phyloP scores from a whole-genome alignment of 1,140 invertebrate species.

The Spodoptera frugiperda region DNA sequence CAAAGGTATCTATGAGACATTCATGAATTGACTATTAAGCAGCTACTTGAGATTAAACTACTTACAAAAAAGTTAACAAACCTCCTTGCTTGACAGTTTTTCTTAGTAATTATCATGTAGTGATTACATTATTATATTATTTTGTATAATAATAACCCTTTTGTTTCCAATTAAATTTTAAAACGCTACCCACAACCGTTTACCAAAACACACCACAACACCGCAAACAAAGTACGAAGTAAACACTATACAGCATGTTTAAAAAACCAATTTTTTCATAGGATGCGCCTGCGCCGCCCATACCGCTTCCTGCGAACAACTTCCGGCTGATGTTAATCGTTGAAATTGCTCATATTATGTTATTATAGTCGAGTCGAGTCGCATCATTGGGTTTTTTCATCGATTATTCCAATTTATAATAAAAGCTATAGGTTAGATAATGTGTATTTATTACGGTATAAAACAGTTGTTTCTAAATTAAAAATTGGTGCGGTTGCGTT shows the following conservation, averaged over 20 bases:
- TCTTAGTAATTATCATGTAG: too few species aligned
- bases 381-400: slow-evolving; percentile 60
- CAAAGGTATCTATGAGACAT: too few species aligned
- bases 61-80: too few species aligned
- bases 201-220: slow-evolving; percentile 25
- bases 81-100: too few species aligned
- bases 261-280: slow-evolving; percentile 4
- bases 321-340: slow-evolving; percentile 60
- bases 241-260: not conserved
- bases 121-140: too few species aligned
- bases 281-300: slow-evolving; percentile 59
- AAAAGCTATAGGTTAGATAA: slow-evolving; percentile 44
- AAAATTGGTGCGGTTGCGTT: slow-evolving; percentile 38
- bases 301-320: slow-evolving; percentile 59
- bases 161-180: not conserved
- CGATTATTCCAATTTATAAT: slow-evolving; percentile 56
- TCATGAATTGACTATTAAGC: too few species aligned
- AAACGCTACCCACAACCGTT: not conserved
- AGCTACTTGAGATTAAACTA: too few species aligned
- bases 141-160: too few species aligned
- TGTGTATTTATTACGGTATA: slow-evolving; percentile 39
- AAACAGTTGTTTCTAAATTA: slow-evolving; percentile 39
- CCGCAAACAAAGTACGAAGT: slow-evolving; percentile 24
- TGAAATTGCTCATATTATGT: slow-evolving; percentile 62
- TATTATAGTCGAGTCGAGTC: slow-evolving; percentile 57